Evolutionary conservation across 2,888 invertebrate species (phyloP).

Genomic region (Nephrocerus scutellatus): DNA sequence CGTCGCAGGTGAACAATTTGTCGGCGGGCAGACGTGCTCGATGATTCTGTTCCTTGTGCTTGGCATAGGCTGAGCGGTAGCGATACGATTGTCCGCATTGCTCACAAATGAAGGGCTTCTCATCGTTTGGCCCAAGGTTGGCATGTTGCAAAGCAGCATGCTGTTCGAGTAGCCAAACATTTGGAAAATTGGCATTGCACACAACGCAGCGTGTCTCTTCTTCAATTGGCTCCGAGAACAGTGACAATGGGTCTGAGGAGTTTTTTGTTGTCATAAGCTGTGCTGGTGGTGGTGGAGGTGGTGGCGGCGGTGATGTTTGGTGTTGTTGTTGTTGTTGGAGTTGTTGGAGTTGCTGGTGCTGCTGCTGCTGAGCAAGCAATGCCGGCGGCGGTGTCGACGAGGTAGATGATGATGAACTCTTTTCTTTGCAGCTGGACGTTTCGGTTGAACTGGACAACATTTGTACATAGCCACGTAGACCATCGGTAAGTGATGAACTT

Average conservation of each 20-base stretch:
- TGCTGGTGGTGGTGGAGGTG: no score
- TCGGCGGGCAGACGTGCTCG: constrained; percentile 80
- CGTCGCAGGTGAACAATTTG: constrained; percentile 84
- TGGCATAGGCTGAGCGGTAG: constrained; percentile 76
- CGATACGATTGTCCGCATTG: constrained; percentile 87
- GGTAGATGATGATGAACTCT: constrained; percentile 48
- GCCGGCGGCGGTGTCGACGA: constrained; percentile 45
- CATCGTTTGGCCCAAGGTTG: constrained; percentile 57
- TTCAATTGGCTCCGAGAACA: constrained; percentile 45
- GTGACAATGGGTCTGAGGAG: no score
- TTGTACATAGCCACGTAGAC: constrained; percentile 39
- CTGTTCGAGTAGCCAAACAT: constrained; percentile 79
- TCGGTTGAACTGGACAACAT: constrained; percentile 39
- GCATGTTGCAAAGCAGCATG: constrained; percentile 81
- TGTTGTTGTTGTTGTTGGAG: constrained; percentile 25
- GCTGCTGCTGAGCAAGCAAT: constrained; percentile 34
- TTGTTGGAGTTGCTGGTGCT: constrained; percentile 15
- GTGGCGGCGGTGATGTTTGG: no score
- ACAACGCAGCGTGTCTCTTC: constrained; percentile 65
- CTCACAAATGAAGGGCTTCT: constrained; percentile 86
- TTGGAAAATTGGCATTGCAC: constrained; percentile 80
- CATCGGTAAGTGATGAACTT: constrained; percentile 31
- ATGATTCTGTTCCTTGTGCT: constrained; percentile 84
- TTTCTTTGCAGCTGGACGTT: constrained; percentile 45
- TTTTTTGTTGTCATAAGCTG: no score